Conservation (phyloP, 2,888 invertebrate genomes). For the Tethea ocularis region DNA sequence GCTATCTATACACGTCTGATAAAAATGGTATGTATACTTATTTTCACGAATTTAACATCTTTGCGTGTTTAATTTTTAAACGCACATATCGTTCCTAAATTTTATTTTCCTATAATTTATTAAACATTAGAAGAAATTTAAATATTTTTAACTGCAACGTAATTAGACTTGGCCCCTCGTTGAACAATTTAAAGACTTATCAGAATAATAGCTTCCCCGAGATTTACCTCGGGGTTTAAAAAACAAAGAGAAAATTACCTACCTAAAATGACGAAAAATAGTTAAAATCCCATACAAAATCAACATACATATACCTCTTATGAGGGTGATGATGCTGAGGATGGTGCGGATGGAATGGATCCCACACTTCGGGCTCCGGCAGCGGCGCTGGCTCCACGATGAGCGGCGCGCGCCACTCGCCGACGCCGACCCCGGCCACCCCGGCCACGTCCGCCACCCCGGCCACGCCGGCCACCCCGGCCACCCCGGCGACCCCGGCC, state of each 20-base stretch:
- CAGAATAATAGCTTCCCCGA: too few species aligned
- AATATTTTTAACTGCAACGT: too few species aligned
- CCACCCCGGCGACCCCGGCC: constrained; percentile 40
- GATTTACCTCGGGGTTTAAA: too few species aligned
- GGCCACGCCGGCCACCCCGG: constrained; percentile 86
- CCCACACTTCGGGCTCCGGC: constrained; percentile 74
- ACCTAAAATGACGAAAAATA: not conserved
- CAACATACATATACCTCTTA: constrained; percentile 55
- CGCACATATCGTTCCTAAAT: too few species aligned
- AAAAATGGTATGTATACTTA: too few species aligned
- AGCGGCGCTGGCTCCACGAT: constrained; percentile 87
- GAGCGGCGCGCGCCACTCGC: constrained; percentile 94
- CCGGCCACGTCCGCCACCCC: constrained; percentile 86
- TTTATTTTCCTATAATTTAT: too few species aligned
- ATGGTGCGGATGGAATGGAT: constrained; percentile 67
- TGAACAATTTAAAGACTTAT: too few species aligned
- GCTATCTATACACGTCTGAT: not conserved
- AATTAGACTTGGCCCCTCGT: too few species aligned
- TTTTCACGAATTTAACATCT: too few species aligned
- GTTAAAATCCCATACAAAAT: not conserved
- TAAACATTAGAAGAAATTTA: too few species aligned
- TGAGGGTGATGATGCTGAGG: constrained; percentile 66
- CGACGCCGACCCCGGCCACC: constrained; percentile 58
- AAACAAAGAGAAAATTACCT: not conserved
- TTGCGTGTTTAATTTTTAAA: too few species aligned